Evolutionary conservation across 1,140 invertebrate genomes (phyloP).

Genomic region (Saccostrea echinata): DNA sequence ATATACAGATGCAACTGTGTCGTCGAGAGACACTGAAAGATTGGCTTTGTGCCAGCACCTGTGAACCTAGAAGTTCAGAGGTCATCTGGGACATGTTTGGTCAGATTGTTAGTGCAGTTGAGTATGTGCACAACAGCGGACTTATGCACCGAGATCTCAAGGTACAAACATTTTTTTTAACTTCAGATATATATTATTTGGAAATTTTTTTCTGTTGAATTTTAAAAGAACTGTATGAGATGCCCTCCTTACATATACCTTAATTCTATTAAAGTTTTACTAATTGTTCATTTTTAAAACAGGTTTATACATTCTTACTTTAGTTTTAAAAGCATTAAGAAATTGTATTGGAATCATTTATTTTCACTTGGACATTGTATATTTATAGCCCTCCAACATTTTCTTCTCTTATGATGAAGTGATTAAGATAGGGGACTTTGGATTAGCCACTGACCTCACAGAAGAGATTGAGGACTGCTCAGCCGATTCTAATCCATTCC

Average conservation of each 20-base stretch:
- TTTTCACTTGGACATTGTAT: constrained; percentile 22
- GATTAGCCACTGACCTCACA: constrained; percentile 92
- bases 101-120: constrained; percentile 95
- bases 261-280: not conserved
- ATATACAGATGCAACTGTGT: constrained; percentile 99
- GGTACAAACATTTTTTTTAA: constrained; percentile 80
- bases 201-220: not conserved
- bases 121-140: constrained; percentile 94
- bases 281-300: no score
- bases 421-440: constrained; percentile 98
- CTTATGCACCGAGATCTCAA: constrained; percentile 97
- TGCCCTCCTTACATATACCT: no score
- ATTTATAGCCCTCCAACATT: constrained; percentile 93
- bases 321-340: not conserved
- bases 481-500: constrained; percentile 45
- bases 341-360: not conserved
- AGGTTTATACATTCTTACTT: not conserved
- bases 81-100: constrained; percentile 89
- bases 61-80: constrained; percentile 75
- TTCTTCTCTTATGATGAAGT: constrained; percentile 93
- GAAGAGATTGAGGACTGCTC: constrained; percentile 74
- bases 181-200: no score
- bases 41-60: constrained; percentile 85
- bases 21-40: constrained; percentile 92
- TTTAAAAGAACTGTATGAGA: not conserved